Conservation (phyloP, 2,797 vertebrate species). For the Dendrocincla tyrannina region DNA sequence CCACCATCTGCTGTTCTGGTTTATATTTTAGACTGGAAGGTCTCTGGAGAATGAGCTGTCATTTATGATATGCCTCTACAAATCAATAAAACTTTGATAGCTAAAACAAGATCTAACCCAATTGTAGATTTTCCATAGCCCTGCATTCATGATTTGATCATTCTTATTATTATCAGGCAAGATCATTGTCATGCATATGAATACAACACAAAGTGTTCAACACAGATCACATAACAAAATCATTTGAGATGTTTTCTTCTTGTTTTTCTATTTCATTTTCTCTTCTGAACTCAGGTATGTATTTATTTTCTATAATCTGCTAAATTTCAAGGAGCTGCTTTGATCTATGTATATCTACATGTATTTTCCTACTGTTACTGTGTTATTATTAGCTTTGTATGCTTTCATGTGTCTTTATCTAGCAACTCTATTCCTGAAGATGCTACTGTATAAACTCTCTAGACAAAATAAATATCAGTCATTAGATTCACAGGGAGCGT, state of each 20-base stretch:
- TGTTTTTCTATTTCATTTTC: constrained; percentile 11
- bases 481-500: neutral
- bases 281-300: constrained; percentile 30
- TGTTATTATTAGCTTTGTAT: constrained; percentile 55
- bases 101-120: neutral
- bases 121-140: neutral
- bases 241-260: neutral
- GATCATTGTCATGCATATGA: neutral
- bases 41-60: neutral
- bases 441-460: neutral
- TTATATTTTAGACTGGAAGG: neutral
- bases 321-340: constrained; percentile 44
- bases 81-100: neutral
- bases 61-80: neutral
- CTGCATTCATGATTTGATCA: neutral
- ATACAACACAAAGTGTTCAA: neutral
- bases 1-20: neutral
- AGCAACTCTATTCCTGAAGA: neutral
- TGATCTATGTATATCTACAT: constrained; percentile 35
- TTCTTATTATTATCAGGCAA: neutral
- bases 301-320: constrained; percentile 37
- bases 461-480: constrained; percentile 33
- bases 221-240: neutral
- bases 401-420: constrained; percentile 40
- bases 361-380: constrained; percentile 29